Percentiles rank a stretch among this genome's conserved stretches.
phyloP scores from a whole-genome alignment of 2,888 invertebrate species.

The Aspidiotus destructor region DNA sequence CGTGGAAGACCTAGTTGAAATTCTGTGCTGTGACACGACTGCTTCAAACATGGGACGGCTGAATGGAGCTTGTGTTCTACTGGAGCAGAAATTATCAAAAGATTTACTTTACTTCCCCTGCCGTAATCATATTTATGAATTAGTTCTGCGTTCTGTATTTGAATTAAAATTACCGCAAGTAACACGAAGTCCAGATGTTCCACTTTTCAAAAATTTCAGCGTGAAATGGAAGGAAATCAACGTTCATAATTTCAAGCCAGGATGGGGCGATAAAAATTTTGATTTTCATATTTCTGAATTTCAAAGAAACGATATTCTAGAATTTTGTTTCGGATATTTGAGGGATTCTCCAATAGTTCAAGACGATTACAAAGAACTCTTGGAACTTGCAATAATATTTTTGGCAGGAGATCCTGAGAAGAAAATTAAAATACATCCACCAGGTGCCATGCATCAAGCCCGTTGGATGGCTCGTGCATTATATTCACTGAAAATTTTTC shows the following conservation, averaged over 20 bases:
- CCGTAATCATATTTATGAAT: neutral
- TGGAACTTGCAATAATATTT: neutral
- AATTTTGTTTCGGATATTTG: no score
- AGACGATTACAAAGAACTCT: neutral
- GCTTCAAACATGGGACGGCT: neutral
- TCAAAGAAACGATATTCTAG: no score
- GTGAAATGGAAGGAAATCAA: neutral
- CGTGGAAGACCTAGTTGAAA: neutral
- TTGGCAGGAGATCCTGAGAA: neutral
- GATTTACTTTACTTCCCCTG: neutral
- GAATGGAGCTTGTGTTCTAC: neutral
- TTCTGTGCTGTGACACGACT: neutral
- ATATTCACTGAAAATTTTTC: conserved; percentile 27
- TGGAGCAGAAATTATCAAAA: neutral
- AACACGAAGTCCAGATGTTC: neutral
- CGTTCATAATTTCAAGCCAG: no score
- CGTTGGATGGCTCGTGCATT: conserved; percentile 38
- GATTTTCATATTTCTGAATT: no score
- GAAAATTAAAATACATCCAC: conserved; percentile 34
- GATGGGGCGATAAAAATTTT: no score
- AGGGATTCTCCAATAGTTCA: no score
- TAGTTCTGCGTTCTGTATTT: neutral
- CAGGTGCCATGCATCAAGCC: conserved; percentile 38
- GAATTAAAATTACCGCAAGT: neutral
- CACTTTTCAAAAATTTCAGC: neutral